These are phyloP conservation scores for Myzus persicae DNA, from an alignment of 1,140 invertebrate genomes.

Conservation along the genomic window DNA sequence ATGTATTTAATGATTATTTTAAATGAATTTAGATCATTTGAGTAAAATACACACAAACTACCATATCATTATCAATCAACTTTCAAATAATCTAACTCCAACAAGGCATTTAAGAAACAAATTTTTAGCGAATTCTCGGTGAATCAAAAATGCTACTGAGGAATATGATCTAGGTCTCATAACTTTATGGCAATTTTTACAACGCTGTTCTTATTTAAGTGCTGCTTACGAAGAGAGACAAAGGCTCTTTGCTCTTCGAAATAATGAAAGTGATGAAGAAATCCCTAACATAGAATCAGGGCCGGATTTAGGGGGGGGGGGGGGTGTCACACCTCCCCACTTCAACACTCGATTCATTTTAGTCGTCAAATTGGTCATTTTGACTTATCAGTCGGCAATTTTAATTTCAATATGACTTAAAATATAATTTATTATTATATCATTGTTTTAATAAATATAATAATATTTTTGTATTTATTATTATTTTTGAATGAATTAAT, in stretches of 20 bases:
- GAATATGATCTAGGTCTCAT: neutral
- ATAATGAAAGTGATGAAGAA: neutral
- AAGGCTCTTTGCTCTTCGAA: neutral
- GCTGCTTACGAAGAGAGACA: neutral
- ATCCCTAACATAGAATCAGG: too few species aligned
- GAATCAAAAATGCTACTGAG: slow-evolving; percentile 3
- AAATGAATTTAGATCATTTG: neutral
- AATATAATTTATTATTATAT: too few species aligned
- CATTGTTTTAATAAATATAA: too few species aligned
- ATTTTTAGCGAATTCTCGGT: neutral
- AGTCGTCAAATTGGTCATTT: too few species aligned
- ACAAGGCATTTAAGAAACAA: neutral
- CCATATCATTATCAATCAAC: neutral
- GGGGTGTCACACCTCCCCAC: too few species aligned
- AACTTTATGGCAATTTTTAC: neutral
- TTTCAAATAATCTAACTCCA: neutral
- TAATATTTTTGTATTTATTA: too few species aligned
- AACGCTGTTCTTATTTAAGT: neutral
- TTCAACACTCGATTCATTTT: too few species aligned
- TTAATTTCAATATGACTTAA: too few species aligned
- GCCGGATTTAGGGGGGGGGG: too few species aligned
- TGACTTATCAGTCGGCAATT: too few species aligned
- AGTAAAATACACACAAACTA: neutral
- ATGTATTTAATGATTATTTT: too few species aligned
- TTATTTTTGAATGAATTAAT: too few species aligned